A percentile compares a stretch with the other conserved stretches of the same genome.
phyloP scores from a whole-genome alignment of 2,113 vertebrate genomes.

The Ophthalmolycus amberensis region DNA sequence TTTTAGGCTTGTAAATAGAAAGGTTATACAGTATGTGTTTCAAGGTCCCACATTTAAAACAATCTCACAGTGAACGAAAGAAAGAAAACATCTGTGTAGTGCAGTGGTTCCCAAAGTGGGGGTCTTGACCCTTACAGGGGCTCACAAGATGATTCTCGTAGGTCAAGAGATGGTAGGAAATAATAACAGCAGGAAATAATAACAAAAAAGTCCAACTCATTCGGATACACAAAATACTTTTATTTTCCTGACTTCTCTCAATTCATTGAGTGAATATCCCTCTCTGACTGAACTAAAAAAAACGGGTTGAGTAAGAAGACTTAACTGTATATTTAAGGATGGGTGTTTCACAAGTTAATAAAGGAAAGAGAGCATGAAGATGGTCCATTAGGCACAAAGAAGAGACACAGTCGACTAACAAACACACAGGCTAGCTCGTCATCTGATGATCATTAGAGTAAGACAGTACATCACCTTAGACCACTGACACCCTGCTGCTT shows the following conservation, averaged over 20 bases:
- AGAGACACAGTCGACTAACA: conserved; percentile 18
- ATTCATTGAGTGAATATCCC: not conserved
- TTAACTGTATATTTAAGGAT: not conserved
- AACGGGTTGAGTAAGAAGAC: conserved; percentile 20
- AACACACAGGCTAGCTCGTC: not conserved
- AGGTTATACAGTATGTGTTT: not conserved
- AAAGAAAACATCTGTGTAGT: not conserved
- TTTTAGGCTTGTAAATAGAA: not conserved
- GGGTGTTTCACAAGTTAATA: conserved; percentile 24
- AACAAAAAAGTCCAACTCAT: not conserved
- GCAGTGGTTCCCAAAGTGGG: not conserved
- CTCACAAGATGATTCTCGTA: not conserved
- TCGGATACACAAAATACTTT: conserved; percentile 8
- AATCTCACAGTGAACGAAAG: not conserved
- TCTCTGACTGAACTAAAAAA: conserved; percentile 21
- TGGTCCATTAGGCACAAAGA: conserved; percentile 26
- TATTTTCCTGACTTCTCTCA: conserved; percentile 15
- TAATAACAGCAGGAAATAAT: not conserved
- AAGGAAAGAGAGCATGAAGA: conserved; percentile 27
- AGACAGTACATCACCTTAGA: conserved; percentile 21
- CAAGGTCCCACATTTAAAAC: not conserved
- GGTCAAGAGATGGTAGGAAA: not conserved
- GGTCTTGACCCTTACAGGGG: too few relatives aligned
- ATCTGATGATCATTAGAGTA: conserved; percentile 15
- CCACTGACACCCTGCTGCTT: conserved; percentile 51